Base-by-base conservation (phyloP, 2,888 invertebrate species). In the Protophormia terraenovae region DNA sequence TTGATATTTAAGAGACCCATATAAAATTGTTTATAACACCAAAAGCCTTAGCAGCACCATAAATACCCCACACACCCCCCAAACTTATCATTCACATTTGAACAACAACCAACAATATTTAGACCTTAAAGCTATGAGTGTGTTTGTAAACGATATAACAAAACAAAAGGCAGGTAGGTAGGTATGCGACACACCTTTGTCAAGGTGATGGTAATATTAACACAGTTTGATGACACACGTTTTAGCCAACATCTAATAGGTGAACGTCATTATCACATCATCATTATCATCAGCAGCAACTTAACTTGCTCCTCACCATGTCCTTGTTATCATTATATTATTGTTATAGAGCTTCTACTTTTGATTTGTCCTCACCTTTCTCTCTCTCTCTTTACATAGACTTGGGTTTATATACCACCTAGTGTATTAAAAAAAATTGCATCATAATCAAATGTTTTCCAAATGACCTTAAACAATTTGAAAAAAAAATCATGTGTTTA, bases 171-270 rank as follows among this genome's bases (percentile, higher is more conserved):
- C 58, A n/a, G 29, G 12, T 35, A 38, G 38, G 8, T 7, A 53
- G 47, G n/a, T 55, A 22, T 24, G 4, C 72, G 69, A 35, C 84
- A 84, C 84, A 81, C 84, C 84, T 77, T 81, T 71, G 50, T 62
- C 64, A 77, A 73, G 72, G 76, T 77, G 71, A 76, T 80, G 60
- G 50, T 55, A 80, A 67, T 72, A 62, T 77, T 80, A 76, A 50
- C 41, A 66, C 71, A 84, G 69, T 64, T 58, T 71, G 76, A 66
- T 80, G 79, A 76, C 72, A 80, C 76, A 84, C 80, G 58, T 73
- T 73, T n/a, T 69, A 60, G 10, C 53, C 55, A 29, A n/a, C 38
- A 45, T 22, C 69, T 64, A 73, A 69, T 66, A 84, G 58, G 19
- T 60, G 66, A 76, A 72, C 41, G 45, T 66, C 80, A 80, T 80